A percentile compares a stretch with the other conserved stretches of the same genome.
Evolutionary conservation across 2,797 vertebrate genomes (phyloP).

Genomic region (Channallabes apus): DNA sequence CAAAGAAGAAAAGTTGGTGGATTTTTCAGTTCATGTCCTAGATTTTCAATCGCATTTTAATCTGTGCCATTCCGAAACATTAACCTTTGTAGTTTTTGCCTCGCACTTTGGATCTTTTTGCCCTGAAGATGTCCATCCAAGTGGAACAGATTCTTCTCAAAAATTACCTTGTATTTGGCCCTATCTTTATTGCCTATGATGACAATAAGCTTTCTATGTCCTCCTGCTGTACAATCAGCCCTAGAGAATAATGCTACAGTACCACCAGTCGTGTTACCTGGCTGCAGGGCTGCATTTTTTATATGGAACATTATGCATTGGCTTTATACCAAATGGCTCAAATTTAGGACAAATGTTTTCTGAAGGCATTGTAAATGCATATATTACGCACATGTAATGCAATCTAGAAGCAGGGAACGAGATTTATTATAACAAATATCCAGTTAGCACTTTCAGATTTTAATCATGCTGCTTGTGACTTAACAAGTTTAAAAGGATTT

Average conservation of each 20-base stretch:
- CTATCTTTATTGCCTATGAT: background rate
- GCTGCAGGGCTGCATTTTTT: background rate
- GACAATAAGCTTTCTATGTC: background rate
- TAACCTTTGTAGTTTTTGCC: background rate
- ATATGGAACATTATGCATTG: background rate
- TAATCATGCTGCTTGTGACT: background rate
- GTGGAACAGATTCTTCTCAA: background rate
- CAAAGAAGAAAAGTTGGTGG: background rate
- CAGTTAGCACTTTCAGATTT: background rate
- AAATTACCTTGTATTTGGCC: background rate
- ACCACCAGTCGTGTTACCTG: background rate
- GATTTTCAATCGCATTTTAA: background rate
- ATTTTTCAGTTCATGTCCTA: background rate
- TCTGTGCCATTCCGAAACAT: background rate
- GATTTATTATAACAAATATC: background rate
- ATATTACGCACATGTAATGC: background rate
- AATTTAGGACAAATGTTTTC: background rate
- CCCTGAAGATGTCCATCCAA: too few species aligned
- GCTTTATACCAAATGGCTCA: background rate
- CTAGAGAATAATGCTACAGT: background rate
- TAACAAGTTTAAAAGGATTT: constrained; percentile 10
- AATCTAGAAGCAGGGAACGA: background rate
- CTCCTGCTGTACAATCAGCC: background rate
- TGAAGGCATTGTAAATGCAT: background rate
- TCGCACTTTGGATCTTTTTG: background rate